A percentile compares a stretch with the other conserved stretches of the same genome.
Conservation (phyloP, 2,888 invertebrate genomes). For the Oxycera nigricornis region DNA sequence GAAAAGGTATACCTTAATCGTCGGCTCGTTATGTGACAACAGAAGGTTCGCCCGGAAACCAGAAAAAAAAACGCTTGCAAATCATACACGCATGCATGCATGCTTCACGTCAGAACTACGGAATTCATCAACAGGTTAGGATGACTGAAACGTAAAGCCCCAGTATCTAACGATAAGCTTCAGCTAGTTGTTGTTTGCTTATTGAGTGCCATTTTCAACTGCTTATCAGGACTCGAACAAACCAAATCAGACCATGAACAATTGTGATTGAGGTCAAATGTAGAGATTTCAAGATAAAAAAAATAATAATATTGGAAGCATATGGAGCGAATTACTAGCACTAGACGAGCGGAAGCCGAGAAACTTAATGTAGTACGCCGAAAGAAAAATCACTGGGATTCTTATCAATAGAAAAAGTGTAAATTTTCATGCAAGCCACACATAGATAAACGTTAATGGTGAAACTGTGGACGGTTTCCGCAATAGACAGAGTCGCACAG, state of each 20-base stretch:
- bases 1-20: neutral
- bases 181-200: neutral
- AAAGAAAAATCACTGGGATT: neutral
- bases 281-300: neutral
- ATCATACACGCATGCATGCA: too few species aligned
- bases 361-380: neutral
- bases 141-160: too few species aligned
- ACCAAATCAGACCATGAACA: neutral
- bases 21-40: neutral
- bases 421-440: too few species aligned
- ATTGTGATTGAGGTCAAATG: neutral
- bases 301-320: neutral
- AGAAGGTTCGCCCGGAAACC: neutral
- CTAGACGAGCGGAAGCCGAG: neutral
- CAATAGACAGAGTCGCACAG: neutral
- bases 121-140: neutral
- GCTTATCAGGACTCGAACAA: neutral
- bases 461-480: neutral
- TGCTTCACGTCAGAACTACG: neutral
- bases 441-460: too few species aligned
- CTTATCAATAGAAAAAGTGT: too few species aligned
- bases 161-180: neutral
- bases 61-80: too few species aligned
- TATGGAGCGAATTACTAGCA: too few species aligned
- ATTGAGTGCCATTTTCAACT: neutral